Percentiles rank a stretch among this genome's conserved stretches.
These are phyloP conservation scores for Drosophila maculinotata DNA, from an alignment of 2,888 invertebrate genomes.

Conservation along the genomic window DNA sequence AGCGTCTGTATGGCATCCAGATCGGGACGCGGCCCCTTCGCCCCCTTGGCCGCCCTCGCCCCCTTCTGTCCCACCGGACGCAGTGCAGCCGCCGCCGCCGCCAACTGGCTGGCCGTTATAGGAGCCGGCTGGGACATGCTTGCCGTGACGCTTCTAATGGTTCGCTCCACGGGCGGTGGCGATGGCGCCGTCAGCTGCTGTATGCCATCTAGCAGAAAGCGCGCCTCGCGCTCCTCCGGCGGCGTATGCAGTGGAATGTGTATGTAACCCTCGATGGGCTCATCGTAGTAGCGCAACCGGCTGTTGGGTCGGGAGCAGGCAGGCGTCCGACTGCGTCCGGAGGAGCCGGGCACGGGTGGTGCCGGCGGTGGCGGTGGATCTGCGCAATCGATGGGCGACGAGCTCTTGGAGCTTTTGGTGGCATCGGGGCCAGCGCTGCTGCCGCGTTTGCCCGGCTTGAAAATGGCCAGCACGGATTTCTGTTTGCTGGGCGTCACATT, in stretches of 20 bases:
- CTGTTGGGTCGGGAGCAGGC: constrained; percentile 82
- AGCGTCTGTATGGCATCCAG: constrained; percentile 88
- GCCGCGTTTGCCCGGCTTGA: constrained; percentile 87
- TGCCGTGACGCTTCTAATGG: constrained; percentile 39
- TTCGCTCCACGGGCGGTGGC: constrained; percentile 63
- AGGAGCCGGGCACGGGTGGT: constrained; percentile 57
- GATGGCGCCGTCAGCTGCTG: constrained; percentile 77
- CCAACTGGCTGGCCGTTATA: constrained; percentile 75
- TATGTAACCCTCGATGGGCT: constrained; percentile 88
- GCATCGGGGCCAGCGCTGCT: constrained; percentile 78
- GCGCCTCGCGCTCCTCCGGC: constrained; percentile 87
- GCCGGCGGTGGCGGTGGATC: constrained; percentile 62
- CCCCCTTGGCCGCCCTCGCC: constrained; percentile 22
- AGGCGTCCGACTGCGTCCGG: constrained; percentile 85
- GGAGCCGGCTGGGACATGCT: constrained; percentile 60
- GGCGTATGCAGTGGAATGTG: constrained; percentile 92
- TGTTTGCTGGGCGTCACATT: constrained; percentile 88
- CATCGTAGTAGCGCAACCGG: constrained; percentile 87
- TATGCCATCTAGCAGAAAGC: constrained; percentile 80
- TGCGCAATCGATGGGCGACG: constrained; percentile 82
- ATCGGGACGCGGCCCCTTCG: constrained; percentile 66
- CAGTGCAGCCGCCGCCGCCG: constrained; percentile 75
- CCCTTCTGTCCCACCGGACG: constrained; percentile 59
- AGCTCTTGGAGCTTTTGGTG: constrained; percentile 85
- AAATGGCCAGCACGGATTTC: constrained; percentile 89